Evolutionary conservation across 2,888 invertebrate genomes (phyloP), one percentile per base, ranked within the genome.

Genomic region (Polia nebulosa): DNA sequence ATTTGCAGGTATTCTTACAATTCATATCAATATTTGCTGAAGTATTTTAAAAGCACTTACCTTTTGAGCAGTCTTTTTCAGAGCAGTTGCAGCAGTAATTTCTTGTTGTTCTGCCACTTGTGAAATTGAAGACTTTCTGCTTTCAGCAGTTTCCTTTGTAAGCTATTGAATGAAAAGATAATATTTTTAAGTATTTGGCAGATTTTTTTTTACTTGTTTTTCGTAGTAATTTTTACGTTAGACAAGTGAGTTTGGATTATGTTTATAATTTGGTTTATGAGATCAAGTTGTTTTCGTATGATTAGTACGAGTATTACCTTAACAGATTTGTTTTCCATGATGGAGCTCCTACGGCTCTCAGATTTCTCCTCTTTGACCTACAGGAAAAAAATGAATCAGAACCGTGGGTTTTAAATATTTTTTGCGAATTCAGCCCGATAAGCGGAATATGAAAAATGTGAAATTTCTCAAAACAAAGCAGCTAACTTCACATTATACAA

Each of bases 111-210:
- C 95, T 52, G 93, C 90, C 29, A 93, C 87, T 62, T 92, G 85
- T 4, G 95, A 89, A 74, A 96, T 83, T 1, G 96, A 96, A 7
- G 96, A 95, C 64, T 96, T 95, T 86, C 96, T 94, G 84, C 94
- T 95, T 79, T 96, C 96, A 32, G 95, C 90, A 75, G 94, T 90
- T 86, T 96, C 95, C 65, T 95, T 94, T 68, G 95, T 95, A 44
- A 95, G 81, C 95, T 95, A 78, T 44, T 69, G 56, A 58, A 62
- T 59, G 29, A 61, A 77, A 68, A 69, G 5, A 27, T 22, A 22
- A 39, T 15, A 13, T 29, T 2, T 20, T 29, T 36, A 4, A 41
- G 5, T 27, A 27, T 1, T 13, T 17, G 1, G 1, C 11, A 2
- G 0, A 36, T 29, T 3, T 0, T 1, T 55, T 36, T 25, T 11